A percentile compares a stretch with the other conserved stretches of the same genome.
Evolutionary conservation across 92 coral and sea anemone genomes (phyloP).

Genomic region (Palythoa grandiflora): DNA sequence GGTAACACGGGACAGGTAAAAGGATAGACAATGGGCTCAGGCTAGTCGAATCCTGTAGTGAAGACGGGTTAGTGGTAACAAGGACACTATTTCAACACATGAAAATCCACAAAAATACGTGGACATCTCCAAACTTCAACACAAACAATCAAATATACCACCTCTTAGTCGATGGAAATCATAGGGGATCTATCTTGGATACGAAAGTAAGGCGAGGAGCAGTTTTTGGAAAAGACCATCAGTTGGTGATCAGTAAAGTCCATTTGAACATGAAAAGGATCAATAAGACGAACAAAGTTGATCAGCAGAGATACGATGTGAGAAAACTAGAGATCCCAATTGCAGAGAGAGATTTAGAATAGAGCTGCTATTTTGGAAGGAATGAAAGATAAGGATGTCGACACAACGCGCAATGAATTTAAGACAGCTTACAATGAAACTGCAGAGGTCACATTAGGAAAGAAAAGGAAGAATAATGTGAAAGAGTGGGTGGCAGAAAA

Average conservation of each 20-base stretch:
- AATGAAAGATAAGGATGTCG: background rate
- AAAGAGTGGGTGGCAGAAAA: too few species aligned
- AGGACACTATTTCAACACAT: background rate
- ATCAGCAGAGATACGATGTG: background rate
- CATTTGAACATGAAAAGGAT: background rate
- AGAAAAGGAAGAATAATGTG: too few species aligned
- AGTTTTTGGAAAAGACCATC: background rate
- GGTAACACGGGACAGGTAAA: background rate
- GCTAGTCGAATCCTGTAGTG: background rate
- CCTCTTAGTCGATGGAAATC: background rate
- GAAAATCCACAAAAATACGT: background rate
- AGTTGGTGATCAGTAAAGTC: background rate
- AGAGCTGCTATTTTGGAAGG: background rate
- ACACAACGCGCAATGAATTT: too few species aligned
- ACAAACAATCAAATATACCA: background rate
- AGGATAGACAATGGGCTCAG: background rate
- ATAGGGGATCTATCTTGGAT: background rate
- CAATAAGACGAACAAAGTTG: background rate
- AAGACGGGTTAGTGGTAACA: background rate
- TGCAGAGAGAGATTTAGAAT: too few species aligned
- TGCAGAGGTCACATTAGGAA: too few species aligned
- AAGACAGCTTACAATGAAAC: too few species aligned
- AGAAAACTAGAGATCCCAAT: too few species aligned
- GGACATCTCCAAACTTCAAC: background rate
- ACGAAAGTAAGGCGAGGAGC: background rate